phyloP scores from a whole-genome alignment of 2,797 vertebrate genomes.

The Diplodus sargus region DNA sequence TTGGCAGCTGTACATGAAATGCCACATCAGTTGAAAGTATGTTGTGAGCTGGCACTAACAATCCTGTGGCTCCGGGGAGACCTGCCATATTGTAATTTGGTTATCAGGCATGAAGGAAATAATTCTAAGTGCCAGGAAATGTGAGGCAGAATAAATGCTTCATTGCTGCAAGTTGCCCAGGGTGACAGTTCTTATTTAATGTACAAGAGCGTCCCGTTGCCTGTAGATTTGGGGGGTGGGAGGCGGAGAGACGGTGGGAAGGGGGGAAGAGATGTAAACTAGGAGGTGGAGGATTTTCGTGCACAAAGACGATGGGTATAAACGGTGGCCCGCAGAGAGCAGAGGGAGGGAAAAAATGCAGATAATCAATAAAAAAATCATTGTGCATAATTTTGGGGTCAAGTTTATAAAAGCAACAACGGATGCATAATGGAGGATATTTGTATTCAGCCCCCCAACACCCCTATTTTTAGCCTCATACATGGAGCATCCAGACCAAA shows the following conservation, averaged over 20 bases:
- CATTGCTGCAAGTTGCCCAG: slow-evolving; percentile 96
- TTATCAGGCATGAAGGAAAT: slow-evolving; percentile 99
- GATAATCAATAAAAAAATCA: slow-evolving; percentile 52
- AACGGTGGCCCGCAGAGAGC: slow-evolving; percentile 37
- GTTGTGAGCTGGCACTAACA: slow-evolving; percentile 99
- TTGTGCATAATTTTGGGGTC: slow-evolving; percentile 43
- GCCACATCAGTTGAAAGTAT: slow-evolving; percentile 99
- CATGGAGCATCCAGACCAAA: slow-evolving; percentile 44
- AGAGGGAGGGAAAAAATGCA: slow-evolving; percentile 8
- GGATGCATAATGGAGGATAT: slow-evolving; percentile 17
- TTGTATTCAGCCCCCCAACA: slow-evolving; percentile 31
- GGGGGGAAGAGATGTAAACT: slow-evolving; percentile 35
- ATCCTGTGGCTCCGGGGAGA: slow-evolving; percentile 97
- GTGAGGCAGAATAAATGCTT: slow-evolving; percentile 99
- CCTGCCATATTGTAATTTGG: slow-evolving; percentile 99
- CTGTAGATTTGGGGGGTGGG: slow-evolving; percentile 88
- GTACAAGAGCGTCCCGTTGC: slow-evolving; percentile 97
- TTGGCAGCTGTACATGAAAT: slow-evolving; percentile 99
- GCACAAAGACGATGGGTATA: slow-evolving; percentile 32
- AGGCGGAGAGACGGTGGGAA: slow-evolving; percentile 20
- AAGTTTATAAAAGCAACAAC: slow-evolving; percentile 28
- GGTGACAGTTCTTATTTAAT: slow-evolving; percentile 99
- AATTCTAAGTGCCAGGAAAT: slow-evolving; percentile 99
- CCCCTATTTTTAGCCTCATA: slow-evolving; percentile 41
- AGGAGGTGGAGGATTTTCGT: slow-evolving; percentile 42